Evolutionary conservation across 92 coral and sea anemone species (phyloP).

Genomic region (Parazoanthus darwini): DNA sequence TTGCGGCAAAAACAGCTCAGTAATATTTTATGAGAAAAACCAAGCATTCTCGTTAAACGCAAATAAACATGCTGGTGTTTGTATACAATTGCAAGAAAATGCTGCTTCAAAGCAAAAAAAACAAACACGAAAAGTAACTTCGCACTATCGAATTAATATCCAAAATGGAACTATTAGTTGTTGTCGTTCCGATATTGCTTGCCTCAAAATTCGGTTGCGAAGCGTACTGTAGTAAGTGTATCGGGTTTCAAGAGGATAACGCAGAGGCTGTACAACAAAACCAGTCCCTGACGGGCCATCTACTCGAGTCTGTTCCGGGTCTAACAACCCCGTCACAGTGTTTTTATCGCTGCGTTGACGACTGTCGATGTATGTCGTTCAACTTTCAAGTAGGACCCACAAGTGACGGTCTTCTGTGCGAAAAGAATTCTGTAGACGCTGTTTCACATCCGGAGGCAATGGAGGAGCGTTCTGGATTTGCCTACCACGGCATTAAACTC

Average conservation of each 20-base stretch:
- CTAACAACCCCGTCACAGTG: conserved; percentile 6
- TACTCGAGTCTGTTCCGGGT: not conserved
- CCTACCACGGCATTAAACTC: conserved; percentile 2
- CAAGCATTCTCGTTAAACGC: not conserved
- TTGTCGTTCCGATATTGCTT: not conserved
- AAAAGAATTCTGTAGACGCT: not conserved
- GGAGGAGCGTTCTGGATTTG: not conserved
- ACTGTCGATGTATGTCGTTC: conserved; percentile 15
- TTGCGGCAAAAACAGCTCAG: not conserved
- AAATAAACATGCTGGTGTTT: too few relatives aligned
- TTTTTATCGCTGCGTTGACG: conserved; percentile 8
- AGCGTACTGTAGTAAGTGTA: conserved; percentile 11
- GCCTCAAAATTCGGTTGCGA: not conserved
- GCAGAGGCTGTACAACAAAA: not conserved
- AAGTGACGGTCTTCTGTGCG: not conserved
- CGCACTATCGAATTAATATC: not conserved
- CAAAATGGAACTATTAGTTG: not conserved
- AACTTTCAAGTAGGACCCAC: not conserved
- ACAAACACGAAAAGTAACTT: too few relatives aligned
- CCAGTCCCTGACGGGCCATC: not conserved
- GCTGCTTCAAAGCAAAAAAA: too few relatives aligned
- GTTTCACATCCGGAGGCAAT: not conserved
- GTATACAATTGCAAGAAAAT: too few relatives aligned
- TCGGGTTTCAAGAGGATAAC: not conserved
- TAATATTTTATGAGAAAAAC: not conserved